A percentile compares a stretch with the other conserved stretches of the same genome.
These are phyloP conservation scores for Oscheius sp. DNA, from an alignment of 1,140 invertebrate species.

Conservation along the genomic window DNA sequence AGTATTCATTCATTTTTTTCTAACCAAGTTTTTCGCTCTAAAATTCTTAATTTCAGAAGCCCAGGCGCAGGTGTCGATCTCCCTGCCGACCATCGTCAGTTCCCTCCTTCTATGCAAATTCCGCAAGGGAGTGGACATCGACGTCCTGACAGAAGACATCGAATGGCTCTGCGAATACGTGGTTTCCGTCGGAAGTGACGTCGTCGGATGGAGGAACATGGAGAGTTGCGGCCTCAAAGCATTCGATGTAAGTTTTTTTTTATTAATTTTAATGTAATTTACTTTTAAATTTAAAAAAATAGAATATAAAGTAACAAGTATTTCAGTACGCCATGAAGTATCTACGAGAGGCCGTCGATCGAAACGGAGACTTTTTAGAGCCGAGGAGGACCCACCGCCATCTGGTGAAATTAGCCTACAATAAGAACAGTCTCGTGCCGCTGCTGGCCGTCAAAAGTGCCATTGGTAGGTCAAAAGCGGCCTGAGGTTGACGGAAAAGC, in stretches of 20 bases:
- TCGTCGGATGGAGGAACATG: background rate
- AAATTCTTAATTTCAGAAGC: conserved; percentile 11
- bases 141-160: conserved; percentile 10
- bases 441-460: conserved; percentile 15
- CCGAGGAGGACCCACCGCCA: conserved; percentile 4
- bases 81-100: conserved; percentile 3
- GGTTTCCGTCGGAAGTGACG: conserved; percentile 9
- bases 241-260: conserved; percentile 5
- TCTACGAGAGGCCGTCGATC: conserved; percentile 1
- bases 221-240: background rate
- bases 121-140: background rate
- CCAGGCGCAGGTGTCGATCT: conserved; percentile 22
- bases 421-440: conserved; percentile 20
- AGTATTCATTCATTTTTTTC: conserved; percentile 5
- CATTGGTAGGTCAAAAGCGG: background rate
- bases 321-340: conserved; percentile 21
- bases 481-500: background rate
- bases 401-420: conserved; percentile 19
- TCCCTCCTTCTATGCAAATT: conserved; percentile 7
- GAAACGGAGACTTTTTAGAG: conserved; percentile 1
- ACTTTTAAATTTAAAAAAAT: background rate
- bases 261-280: background rate
- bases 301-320: background rate
- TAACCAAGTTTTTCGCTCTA: background rate
- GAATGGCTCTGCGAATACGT: conserved; percentile 33